phyloP scores from a whole-genome alignment of 2,113 vertebrate genomes.

The Ciconia stormi region DNA sequence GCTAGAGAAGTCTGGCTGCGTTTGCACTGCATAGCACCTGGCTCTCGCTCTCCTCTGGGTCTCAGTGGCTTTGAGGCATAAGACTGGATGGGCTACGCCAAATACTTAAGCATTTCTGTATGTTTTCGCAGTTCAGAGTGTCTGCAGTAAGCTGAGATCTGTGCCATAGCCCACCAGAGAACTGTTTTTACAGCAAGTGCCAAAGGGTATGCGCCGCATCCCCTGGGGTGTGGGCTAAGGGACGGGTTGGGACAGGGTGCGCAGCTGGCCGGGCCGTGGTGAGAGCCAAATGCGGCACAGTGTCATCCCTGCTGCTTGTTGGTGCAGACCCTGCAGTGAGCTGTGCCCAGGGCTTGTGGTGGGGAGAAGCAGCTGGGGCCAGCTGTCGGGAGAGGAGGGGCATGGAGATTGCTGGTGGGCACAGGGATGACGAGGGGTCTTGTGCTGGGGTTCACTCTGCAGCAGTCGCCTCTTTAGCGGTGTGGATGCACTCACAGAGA shows the following conservation, averaged over 20 bases:
- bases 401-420: rapidly evolving
- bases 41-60: not conserved
- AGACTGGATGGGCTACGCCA: not conserved
- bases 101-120: not conserved
- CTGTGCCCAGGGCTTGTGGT: not conserved
- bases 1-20: not conserved
- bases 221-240: not conserved
- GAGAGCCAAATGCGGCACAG: rapidly evolving
- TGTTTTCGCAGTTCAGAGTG: not conserved
- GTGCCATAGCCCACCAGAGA: not conserved
- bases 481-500: not conserved
- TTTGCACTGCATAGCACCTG: not conserved
- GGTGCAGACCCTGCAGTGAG: not conserved
- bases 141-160: not conserved
- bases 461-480: not conserved
- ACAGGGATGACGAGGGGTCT: not conserved
- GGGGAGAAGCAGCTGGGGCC: not conserved
- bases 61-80: not conserved
- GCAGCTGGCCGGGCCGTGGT: too few species aligned
- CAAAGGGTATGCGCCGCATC: not conserved
- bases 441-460: not conserved
- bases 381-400: not conserved
- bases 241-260: not conserved
- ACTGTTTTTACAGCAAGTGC: not conserved
- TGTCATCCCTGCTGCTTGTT: not conserved